These are phyloP conservation scores for Ditula angustiorana DNA, from an alignment of 2,888 invertebrate species.

Conservation along the genomic window DNA sequence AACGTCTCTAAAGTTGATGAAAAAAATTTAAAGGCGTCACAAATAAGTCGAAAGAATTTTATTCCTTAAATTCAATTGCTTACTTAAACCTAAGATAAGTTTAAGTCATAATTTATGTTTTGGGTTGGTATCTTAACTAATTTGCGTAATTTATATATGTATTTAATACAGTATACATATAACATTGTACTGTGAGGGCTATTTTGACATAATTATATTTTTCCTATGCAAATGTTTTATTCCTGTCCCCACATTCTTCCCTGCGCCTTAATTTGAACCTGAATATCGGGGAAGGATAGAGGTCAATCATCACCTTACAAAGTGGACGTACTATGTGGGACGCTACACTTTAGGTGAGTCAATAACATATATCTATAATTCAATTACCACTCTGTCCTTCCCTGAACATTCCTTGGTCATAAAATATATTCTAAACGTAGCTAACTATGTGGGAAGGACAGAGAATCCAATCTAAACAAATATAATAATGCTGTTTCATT, in stretches of 20 bases:
- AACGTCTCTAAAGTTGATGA: neutral
- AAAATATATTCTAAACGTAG: conserved; percentile 41
- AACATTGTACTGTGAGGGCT: conserved; percentile 47
- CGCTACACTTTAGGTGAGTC: conserved; percentile 83
- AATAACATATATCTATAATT: conserved; percentile 55
- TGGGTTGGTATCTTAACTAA: conserved; percentile 31
- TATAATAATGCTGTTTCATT: conserved; percentile 42
- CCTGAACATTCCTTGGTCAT: conserved; percentile 71
- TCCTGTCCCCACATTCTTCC: conserved; percentile 70
- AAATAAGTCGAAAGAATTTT: conserved; percentile 6
- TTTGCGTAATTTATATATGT: conserved; percentile 22
- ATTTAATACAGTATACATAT: conserved; percentile 22
- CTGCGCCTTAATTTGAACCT: conserved; percentile 50
- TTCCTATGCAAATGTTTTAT: conserved; percentile 61
- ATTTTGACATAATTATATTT: conserved; percentile 66
- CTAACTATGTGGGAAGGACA: conserved; percentile 79
- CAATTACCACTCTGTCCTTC: conserved; percentile 86
- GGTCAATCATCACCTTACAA: conserved; percentile 78
- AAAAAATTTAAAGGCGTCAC: conserved; percentile 10
- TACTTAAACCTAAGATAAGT: conserved; percentile 17
- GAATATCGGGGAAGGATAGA: conserved; percentile 80
- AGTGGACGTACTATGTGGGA: conserved; percentile 71
- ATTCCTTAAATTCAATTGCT: conserved; percentile 19
- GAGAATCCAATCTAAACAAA: conserved; percentile 51
- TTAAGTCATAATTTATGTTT: conserved; percentile 29